Conservation (phyloP, 2,797 vertebrate species). For the Peromyscus melanophrys region DNA sequence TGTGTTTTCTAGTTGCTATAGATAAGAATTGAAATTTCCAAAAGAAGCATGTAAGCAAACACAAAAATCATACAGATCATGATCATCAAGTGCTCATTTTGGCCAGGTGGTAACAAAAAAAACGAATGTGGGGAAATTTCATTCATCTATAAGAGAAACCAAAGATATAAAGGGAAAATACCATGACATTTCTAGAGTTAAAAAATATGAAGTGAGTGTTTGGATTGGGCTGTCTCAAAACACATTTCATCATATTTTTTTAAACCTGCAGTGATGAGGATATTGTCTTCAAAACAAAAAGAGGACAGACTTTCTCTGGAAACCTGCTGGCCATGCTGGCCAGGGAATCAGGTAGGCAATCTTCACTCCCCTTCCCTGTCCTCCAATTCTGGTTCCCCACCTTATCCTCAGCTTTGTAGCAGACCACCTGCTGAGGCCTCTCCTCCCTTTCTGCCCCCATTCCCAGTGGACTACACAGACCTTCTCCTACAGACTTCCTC, state of each 20-base stretch:
- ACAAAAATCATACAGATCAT: neutral
- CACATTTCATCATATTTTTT: neutral
- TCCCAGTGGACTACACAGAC: too few species aligned
- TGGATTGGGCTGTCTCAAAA: neutral
- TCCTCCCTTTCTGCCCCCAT: neutral
- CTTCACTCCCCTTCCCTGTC: neutral
- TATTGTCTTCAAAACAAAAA: neutral
- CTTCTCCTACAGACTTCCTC: too few species aligned
- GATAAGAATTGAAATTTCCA: neutral
- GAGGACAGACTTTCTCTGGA: neutral
- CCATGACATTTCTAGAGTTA: constrained; percentile 16
- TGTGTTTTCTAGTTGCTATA: neutral
- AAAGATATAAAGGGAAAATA: neutral
- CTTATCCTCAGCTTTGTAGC: neutral
- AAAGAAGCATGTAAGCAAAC: neutral
- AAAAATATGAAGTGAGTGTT: neutral
- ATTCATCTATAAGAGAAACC: neutral
- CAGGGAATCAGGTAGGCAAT: neutral
- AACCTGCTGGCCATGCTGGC: neutral
- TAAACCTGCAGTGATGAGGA: neutral
- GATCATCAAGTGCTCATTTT: neutral
- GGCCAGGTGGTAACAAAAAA: neutral
- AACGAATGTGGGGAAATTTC: neutral
- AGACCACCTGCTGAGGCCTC: neutral
- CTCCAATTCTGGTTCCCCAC: neutral